These are phyloP conservation scores for Drosophila atripex DNA, from an alignment of 2,888 invertebrate species.

Conservation along the genomic window DNA sequence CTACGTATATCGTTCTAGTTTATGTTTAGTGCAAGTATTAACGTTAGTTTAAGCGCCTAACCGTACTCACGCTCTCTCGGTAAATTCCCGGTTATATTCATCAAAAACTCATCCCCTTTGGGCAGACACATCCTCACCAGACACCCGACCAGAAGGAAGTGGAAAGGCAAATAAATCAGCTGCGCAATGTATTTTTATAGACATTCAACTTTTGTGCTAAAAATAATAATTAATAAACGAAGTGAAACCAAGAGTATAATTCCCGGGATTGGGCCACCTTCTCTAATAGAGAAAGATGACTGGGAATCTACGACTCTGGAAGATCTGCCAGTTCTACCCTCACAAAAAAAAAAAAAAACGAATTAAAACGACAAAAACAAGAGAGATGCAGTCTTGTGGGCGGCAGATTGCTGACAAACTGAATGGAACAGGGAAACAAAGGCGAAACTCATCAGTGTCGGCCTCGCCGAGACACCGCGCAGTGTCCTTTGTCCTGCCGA, in stretches of 20 bases:
- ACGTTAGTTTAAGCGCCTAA: conserved; percentile 14
- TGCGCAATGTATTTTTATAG: conserved; percentile 39
- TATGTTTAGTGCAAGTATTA: conserved; percentile 31
- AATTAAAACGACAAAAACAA: conserved; percentile 77
- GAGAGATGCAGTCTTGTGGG: conserved; percentile 9
- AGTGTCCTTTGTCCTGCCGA: conserved; percentile 48
- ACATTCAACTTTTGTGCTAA: conserved; percentile 24
- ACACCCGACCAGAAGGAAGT: not conserved
- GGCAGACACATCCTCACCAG: not conserved
- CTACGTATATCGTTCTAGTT: not conserved
- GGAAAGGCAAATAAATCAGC: conserved; percentile 2
- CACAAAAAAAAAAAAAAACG: conserved; percentile 25
- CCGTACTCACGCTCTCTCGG: conserved; percentile 7
- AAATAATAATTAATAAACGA: conserved; percentile 11
- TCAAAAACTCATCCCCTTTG: not conserved
- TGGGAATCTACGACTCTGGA: conserved; percentile 11
- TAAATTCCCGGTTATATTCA: conserved; percentile 38
- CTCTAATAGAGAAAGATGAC: not conserved
- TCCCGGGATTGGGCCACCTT: too few relatives aligned
- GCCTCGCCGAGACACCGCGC: conserved; percentile 47
- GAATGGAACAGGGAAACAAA: conserved; percentile 30
- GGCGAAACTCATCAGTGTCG: conserved; percentile 66
- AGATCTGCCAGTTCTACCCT: conserved; percentile 44
- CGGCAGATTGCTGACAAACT: conserved; percentile 16
- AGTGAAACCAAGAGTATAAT: conserved; percentile 4